Conservation (phyloP, 2,113 vertebrate genomes). For the Aphyosemion australe region DNA sequence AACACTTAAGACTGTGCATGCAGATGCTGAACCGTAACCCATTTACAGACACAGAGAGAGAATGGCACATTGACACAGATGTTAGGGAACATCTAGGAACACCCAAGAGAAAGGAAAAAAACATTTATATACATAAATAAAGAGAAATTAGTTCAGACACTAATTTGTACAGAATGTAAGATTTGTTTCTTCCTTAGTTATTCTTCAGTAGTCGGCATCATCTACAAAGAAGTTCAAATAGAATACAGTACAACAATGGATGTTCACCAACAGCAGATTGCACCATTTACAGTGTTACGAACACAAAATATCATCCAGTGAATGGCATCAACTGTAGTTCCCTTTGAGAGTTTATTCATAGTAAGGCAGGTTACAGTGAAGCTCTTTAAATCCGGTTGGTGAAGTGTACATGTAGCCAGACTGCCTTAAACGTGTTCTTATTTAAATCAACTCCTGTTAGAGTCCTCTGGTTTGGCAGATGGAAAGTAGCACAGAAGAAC, state of each 20-base stretch:
- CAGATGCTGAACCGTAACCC: slow-evolving; percentile 70
- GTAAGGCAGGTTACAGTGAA: slow-evolving; percentile 74
- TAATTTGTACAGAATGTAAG: slow-evolving; percentile 66
- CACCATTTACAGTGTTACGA: slow-evolving; percentile 76
- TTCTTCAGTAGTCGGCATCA: slow-evolving; percentile 8
- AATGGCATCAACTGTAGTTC: slow-evolving; percentile 30
- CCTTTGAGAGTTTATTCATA: slow-evolving; percentile 48
- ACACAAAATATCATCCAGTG: slow-evolving; percentile 63
- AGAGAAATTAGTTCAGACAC: slow-evolving; percentile 67
- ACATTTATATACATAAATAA: slow-evolving; percentile 74
- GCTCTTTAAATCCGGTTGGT: slow-evolving; percentile 40
- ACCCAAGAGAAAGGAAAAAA: slow-evolving; percentile 43
- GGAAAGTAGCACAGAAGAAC: slow-evolving; percentile 47
- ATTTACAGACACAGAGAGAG: slow-evolving; percentile 66
- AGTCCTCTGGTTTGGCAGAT: slow-evolving; percentile 56
- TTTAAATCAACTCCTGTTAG: slow-evolving; percentile 52
- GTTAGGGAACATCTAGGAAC: slow-evolving; percentile 76
- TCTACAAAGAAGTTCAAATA: slow-evolving; percentile 51
- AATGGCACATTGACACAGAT: slow-evolving; percentile 70
- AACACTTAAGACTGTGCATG: slow-evolving; percentile 78
- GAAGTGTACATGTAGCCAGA: slow-evolving; percentile 29
- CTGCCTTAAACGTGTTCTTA: slow-evolving; percentile 25
- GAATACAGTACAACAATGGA: slow-evolving; percentile 67
- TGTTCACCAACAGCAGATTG: slow-evolving; percentile 69
- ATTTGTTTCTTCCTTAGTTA: neutral